Conservation (phyloP, 2,113 vertebrate species). For the Myotis davidii region DNA sequence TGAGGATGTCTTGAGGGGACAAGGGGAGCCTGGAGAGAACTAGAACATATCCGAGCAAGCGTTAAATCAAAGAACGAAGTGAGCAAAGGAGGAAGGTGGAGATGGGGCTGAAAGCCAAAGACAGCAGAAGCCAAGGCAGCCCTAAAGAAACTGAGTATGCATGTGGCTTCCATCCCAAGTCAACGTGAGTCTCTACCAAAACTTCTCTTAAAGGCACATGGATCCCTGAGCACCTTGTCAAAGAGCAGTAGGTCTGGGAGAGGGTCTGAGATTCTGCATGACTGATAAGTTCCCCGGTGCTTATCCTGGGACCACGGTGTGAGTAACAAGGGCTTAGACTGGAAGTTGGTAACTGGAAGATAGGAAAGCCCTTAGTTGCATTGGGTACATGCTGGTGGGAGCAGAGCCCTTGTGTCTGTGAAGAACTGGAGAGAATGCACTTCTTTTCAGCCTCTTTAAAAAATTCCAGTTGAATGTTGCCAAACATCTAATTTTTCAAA, state of each 20-base stretch:
- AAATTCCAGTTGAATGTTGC: not conserved
- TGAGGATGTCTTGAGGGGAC: not conserved
- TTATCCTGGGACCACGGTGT: fast-evolving
- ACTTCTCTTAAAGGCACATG: no score
- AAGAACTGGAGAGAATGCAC: not conserved
- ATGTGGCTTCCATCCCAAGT: fast-evolving
- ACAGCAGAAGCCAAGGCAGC: no score
- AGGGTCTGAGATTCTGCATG: fast-evolving
- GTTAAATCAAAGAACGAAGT: not conserved
- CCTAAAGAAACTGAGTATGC: not conserved
- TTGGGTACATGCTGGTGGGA: fast-evolving
- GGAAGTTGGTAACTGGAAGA: no score
- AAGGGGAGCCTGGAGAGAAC: not conserved
- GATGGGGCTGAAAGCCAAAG: not conserved
- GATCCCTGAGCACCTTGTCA: not conserved
- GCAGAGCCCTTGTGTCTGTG: fast-evolving
- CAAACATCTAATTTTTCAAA: not conserved
- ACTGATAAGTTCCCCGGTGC: no score
- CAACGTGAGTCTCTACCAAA: fast-evolving
- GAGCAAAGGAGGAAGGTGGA: not conserved
- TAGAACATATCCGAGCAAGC: not conserved
- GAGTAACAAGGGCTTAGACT: not conserved
- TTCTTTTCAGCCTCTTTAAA: not conserved
- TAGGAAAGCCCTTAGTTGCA: fast-evolving
- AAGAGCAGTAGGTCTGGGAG: not conserved